Evolutionary conservation across 2,888 invertebrate genomes (phyloP).

Genomic region (Sicus ferrugineus): DNA sequence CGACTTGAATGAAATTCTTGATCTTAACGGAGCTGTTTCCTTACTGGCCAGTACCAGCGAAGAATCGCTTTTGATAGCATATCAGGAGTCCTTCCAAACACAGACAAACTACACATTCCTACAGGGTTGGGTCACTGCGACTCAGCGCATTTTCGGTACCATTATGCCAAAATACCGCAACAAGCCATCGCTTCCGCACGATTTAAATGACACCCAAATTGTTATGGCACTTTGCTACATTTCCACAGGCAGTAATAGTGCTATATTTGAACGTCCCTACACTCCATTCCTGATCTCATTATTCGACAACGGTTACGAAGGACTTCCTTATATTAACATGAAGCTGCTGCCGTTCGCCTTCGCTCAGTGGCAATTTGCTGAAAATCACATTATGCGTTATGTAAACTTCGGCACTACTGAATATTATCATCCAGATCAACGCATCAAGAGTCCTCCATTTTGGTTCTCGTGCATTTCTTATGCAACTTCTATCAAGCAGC

Average conservation of each 20-base stretch:
- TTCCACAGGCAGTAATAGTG: conserved; percentile 44
- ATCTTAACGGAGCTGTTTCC: conserved; percentile 46
- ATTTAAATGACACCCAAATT: conserved; percentile 52
- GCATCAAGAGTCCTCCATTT: conserved; percentile 44
- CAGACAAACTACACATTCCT: conserved; percentile 44
- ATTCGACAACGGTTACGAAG: conserved; percentile 45
- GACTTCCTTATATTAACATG: conserved; percentile 44
- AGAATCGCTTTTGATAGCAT: conserved; percentile 43
- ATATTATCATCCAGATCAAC: conserved; percentile 46
- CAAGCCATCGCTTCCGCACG: conserved; percentile 48
- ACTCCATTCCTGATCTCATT: conserved; percentile 38
- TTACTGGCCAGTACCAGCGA: conserved; percentile 40
- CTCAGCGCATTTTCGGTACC: conserved; percentile 49
- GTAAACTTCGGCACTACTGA: conserved; percentile 44
- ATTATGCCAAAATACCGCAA: conserved; percentile 52
- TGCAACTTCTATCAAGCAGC: conserved; percentile 43
- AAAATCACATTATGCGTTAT: conserved; percentile 43
- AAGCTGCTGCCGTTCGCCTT: conserved; percentile 48
- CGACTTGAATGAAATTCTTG: conserved; percentile 49
- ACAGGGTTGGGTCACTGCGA: conserved; percentile 40
- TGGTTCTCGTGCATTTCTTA: conserved; percentile 47
- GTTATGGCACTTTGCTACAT: conserved; percentile 50
- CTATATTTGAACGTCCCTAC: conserved; percentile 41
- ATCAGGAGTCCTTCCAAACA: conserved; percentile 47
- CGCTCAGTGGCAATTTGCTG: conserved; percentile 48